Evolutionary conservation across 2,113 vertebrate species (phyloP), one percentile per base, ranked within the genome.

Genomic region (Ophthalmolycus amberensis): DNA sequence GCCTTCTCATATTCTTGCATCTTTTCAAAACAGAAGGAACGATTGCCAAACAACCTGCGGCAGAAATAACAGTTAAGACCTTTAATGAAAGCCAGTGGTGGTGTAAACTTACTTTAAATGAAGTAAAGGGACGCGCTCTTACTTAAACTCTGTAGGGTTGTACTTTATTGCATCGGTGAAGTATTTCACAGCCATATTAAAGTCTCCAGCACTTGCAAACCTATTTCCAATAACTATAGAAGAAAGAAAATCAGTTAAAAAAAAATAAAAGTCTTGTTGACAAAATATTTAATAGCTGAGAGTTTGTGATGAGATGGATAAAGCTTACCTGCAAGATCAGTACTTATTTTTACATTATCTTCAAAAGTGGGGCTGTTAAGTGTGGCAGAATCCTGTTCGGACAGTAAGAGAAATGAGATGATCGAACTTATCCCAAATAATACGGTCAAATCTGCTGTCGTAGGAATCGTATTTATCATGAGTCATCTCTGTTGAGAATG

Each of bases 21-120:
- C 82, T 90, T 94, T 80, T 97, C 96, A 9, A 95, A 95, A 93
- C 96, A 97, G 90, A 95, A 96, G 0, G 97, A 96, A 4, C 96
- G 95, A 85, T 97, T 97, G 46, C 96, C 96, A 37, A 97, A 96
- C 42, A 97, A 83, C 83, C 96, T 97, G 84, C 0, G 0, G 84
- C 32, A 66, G 20, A 86, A 8, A 68, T 0, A 40, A 71, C 15
- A 25, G 9, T 52, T 10, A 2, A 9, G n/a, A 29, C 1, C 0
- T n/a, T 34, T 8, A 29, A 54, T 46, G 63, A 54, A 72, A 40
- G 8, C 1, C 37, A 58, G 6, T 0, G 2, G 8, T 34, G 34
- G 34, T 34, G 34, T 34, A 6, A 38, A 38, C 14, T 22, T 1
- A 27, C 3, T 1, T 27, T 1, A 37, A 58, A 20, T 15, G 0